Base-by-base conservation (phyloP, 2,797 vertebrate genomes). In the Amazonetta brasiliensis region DNA sequence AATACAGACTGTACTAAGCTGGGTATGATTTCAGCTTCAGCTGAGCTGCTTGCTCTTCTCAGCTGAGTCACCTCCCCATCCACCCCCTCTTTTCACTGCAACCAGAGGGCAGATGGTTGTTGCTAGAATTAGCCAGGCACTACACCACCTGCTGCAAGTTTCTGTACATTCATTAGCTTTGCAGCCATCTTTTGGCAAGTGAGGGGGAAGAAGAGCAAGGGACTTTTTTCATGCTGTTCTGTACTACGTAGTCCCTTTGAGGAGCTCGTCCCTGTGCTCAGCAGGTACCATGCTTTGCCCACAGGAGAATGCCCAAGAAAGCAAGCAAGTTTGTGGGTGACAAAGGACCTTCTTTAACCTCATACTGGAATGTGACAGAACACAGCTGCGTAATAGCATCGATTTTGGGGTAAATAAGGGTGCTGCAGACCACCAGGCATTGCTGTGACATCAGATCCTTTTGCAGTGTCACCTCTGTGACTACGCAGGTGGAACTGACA, bases 61-160 rank as follows among this genome's bases (percentile, higher is more conserved):
- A 67, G 84, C 86, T 79, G 77, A 94, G 92, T 85, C 94, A 77
- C 66, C 75, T 94, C 79, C 84, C 31, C 8, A 35, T 60, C 84
- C 89, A 62, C 75, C 64, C 79, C 60, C 89, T 91, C 9, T 3
- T 78, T 64, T 46, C 35, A 35, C 54, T 4, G n/a, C 15, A 30
- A 21, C 18, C 22, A 23, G 69, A 63, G 66, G 90, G 84, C 90
- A 92, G 73, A 67, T 89, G 48, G 88, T 30, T 71, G 64, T 3
- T 73, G 71, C 93, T 93, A 86, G 88, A 81, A 83, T 77, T 62
- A 80, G 85, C 16, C 68, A 80, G 80, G 63, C 92, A 12, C 56
- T 60, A 2, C 19, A 48, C 76, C 83, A 68, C 71, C 76, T 76
- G 74, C 92, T 89, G 67, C 84, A n/a, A 30, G 43, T 33, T 87